These are phyloP conservation scores for Pseudochirops cupreus DNA, from an alignment of 2,797 vertebrate genomes.

Conservation along the genomic window DNA sequence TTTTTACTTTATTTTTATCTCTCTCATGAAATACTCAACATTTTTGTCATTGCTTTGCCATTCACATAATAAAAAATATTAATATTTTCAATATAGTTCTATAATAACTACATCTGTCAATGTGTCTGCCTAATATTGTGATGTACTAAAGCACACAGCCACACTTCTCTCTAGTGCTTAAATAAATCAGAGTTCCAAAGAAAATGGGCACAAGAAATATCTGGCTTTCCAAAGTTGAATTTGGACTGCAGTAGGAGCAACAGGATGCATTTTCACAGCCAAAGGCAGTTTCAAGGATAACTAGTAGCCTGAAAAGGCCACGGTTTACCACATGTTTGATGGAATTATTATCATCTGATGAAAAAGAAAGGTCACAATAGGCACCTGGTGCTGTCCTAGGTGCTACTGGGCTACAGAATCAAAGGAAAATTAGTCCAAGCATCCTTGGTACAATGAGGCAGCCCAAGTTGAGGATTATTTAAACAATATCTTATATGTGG, in stretches of 20 bases:
- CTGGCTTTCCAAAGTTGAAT: constrained; percentile 47
- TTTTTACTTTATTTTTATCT: constrained; percentile 20
- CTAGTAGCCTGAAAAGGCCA: neutral
- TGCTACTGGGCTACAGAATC: neutral
- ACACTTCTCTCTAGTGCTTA: neutral
- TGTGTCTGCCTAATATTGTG: constrained; percentile 30
- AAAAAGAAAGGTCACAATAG: neutral
- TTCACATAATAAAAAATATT: constrained; percentile 33
- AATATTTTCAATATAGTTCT: constrained; percentile 23
- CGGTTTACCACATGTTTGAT: neutral
- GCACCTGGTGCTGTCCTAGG: neutral
- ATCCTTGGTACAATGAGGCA: neutral
- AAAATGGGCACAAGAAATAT: constrained; percentile 52
- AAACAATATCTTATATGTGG: neutral
- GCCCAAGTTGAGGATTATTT: neutral
- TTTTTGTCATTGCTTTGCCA: constrained; percentile 35
- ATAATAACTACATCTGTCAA: neutral
- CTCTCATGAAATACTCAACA: constrained; percentile 31
- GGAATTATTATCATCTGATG: neutral
- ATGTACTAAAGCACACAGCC: neutral
- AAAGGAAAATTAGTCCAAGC: neutral
- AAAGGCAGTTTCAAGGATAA: constrained; percentile 24
- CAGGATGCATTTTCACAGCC: constrained; percentile 16
- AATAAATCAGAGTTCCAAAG: neutral
- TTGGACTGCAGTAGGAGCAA: neutral